phyloP scores from a whole-genome alignment of 2,888 invertebrate species.

The Cataglyphis rosenhaueri region DNA sequence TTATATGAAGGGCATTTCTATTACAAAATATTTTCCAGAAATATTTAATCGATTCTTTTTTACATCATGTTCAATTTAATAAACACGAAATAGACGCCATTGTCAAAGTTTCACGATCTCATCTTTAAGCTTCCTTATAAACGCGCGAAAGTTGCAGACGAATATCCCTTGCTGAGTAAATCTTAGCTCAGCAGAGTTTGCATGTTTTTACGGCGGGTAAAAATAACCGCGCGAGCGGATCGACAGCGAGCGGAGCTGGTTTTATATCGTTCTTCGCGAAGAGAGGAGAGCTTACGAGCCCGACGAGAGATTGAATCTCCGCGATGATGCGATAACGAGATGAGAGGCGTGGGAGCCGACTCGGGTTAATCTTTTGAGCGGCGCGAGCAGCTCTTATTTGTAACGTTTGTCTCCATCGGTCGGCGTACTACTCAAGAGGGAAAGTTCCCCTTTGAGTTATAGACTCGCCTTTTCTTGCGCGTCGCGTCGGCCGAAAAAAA shows the following conservation, averaged over 20 bases:
- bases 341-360: slow-evolving; percentile 80
- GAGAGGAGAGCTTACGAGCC: slow-evolving; percentile 59
- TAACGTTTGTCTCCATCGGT: slow-evolving; percentile 66
- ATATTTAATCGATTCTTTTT: background rate
- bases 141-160: slow-evolving; percentile 66
- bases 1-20: background rate
- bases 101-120: slow-evolving; percentile 33
- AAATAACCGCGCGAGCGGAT: slow-evolving; percentile 56
- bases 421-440: slow-evolving; percentile 70
- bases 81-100: slow-evolving; percentile 12
- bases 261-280: slow-evolving; percentile 67
- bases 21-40: background rate
- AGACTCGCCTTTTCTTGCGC: slow-evolving; percentile 27
- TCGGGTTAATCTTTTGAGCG: slow-evolving; percentile 73
- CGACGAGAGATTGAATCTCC: slow-evolving; percentile 77
- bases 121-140: slow-evolving; percentile 41
- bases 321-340: slow-evolving; percentile 76
- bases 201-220: slow-evolving; percentile 57
- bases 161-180: slow-evolving; percentile 65
- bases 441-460: slow-evolving; percentile 66
- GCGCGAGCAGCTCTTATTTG: slow-evolving; percentile 65
- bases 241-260: slow-evolving; percentile 62
- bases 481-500: slow-evolving; percentile 26
- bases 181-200: slow-evolving; percentile 55
- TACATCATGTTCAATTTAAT: background rate